phyloP scores from a whole-genome alignment of 1,140 invertebrate genomes.

The Diploscapter pachys region DNA sequence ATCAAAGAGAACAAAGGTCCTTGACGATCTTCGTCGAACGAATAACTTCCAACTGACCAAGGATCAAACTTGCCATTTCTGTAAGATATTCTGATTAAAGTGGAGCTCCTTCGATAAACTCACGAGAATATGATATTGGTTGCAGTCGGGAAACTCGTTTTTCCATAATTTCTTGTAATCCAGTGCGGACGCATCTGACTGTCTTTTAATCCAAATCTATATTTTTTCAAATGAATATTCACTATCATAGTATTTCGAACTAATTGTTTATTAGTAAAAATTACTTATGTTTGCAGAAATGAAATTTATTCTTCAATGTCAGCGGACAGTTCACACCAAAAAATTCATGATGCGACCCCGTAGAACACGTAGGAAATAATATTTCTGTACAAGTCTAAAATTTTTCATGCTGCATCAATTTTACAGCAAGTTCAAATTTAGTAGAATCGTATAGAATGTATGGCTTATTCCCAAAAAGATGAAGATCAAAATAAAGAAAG shows the following conservation, averaged over 20 bases:
- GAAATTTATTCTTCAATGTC: constrained; percentile 68
- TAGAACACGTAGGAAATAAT: constrained; percentile 85
- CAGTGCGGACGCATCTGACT: constrained; percentile 67
- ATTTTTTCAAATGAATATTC: no score
- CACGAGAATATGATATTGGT: constrained; percentile 57
- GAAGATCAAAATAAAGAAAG: no score
- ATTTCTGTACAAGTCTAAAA: constrained; percentile 80
- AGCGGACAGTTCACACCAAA: constrained; percentile 47
- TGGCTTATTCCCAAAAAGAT: no score
- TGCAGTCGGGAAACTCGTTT: constrained; percentile 78
- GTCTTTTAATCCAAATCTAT: no score
- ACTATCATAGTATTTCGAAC: no score
- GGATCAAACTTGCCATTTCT: constrained; percentile 88
- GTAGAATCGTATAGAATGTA: no score
- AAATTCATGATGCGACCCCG: constrained; percentile 63
- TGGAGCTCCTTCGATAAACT: background rate
- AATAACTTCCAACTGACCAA: constrained; percentile 75
- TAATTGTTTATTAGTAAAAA: no score
- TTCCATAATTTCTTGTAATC: constrained; percentile 57
- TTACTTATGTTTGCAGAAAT: constrained; percentile 9
- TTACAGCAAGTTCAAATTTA: no score
- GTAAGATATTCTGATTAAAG: constrained; percentile 38
- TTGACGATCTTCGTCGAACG: constrained; percentile 34
- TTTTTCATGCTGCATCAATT: background rate
- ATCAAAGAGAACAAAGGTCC: constrained; percentile 68